Percentiles rank a stretch among this genome's conserved stretches.
Conservation (phyloP, 2,888 invertebrate genomes). For the Drosophila nr. fundita region DNA sequence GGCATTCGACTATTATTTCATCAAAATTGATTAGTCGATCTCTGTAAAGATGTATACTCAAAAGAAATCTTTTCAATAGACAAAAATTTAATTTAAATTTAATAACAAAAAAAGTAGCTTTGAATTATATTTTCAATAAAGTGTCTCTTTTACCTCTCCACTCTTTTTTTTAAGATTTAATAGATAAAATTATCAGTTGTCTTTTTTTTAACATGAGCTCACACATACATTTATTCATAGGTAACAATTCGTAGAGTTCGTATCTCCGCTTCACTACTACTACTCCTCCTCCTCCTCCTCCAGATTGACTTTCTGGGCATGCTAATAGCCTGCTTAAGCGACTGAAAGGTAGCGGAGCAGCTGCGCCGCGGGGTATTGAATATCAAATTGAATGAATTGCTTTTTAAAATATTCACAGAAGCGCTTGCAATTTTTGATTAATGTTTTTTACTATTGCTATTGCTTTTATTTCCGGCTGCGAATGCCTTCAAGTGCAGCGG, state of each 20-base stretch:
- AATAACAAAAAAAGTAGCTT: not conserved
- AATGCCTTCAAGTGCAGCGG: not conserved
- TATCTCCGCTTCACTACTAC: not conserved
- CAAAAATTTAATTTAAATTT: not conserved
- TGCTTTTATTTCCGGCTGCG: conserved; percentile 35
- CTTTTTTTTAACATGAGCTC: conserved; percentile 2
- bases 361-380: conserved; percentile 39
- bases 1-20: rapidly evolving
- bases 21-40: not conserved
- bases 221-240: conserved; percentile 14
- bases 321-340: conserved; percentile 69
- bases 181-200: not conserved
- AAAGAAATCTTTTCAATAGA: too few relatives aligned
- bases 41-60: not conserved
- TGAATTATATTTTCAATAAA: not conserved
- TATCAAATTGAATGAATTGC: conserved; percentile 48
- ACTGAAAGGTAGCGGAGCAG: not conserved
- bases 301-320: conserved; percentile 57
- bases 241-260: not conserved
- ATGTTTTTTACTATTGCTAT: conserved; percentile 22
- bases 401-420: conserved; percentile 61
- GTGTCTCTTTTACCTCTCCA: not conserved
- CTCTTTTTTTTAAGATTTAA: not conserved
- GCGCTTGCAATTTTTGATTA: conserved; percentile 43
- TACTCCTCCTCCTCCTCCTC: not conserved